Conservation (phyloP, 2,888 invertebrate species). For the Euplexia lucipara region DNA sequence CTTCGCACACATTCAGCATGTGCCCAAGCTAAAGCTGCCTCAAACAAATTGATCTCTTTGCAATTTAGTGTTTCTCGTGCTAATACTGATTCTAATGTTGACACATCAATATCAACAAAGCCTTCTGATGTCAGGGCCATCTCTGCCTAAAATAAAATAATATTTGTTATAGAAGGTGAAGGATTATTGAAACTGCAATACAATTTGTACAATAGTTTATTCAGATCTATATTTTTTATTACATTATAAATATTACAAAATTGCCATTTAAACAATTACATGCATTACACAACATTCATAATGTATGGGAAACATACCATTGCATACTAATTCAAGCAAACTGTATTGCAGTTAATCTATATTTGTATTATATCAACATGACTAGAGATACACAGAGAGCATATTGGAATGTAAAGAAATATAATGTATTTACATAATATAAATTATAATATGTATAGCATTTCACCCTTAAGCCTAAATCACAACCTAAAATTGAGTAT, state of each 20-base stretch:
- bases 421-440: conserved; percentile 56
- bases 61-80: conserved; percentile 98
- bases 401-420: conserved; percentile 66
- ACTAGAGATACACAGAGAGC: conserved; percentile 73
- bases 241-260: conserved; percentile 77
- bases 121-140: conserved; percentile 99
- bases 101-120: conserved; percentile 98
- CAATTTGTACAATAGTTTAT: conserved; percentile 88
- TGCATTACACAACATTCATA: conserved; percentile 78
- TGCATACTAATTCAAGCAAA: conserved; percentile 73
- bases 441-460: conserved; percentile 52
- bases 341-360: conserved; percentile 88
- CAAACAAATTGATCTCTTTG: conserved; percentile 97
- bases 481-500: conserved; percentile 86
- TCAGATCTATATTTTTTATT: conserved; percentile 76
- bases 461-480: conserved; percentile 76
- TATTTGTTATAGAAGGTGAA: conserved; percentile 69
- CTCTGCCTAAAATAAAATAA: conserved; percentile 94
- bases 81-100: conserved; percentile 97
- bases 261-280: conserved; percentile 77
- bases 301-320: conserved; percentile 69
- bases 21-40: conserved; percentile 98
- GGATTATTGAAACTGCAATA: conserved; percentile 90
- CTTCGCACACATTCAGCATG: conserved; percentile 96
- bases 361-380: conserved; percentile 66